phyloP scores from a whole-genome alignment of 2,797 vertebrate genomes.

The Anableps anableps region DNA sequence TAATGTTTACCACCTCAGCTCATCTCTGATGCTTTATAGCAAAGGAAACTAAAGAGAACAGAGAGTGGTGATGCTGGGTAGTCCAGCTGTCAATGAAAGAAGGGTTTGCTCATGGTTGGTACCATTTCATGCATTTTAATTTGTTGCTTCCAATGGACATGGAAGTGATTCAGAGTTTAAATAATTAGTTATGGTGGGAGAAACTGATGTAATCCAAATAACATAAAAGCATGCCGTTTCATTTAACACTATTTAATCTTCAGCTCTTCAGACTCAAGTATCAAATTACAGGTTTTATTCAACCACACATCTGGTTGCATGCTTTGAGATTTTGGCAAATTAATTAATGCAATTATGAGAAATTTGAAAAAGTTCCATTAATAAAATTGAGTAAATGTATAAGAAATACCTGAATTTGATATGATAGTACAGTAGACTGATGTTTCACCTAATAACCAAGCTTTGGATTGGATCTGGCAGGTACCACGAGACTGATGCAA shows the following conservation, averaged over 20 bases:
- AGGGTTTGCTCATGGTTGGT: conserved; percentile 9
- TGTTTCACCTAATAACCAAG: not conserved
- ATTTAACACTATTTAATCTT: not conserved
- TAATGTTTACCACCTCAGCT: conserved; percentile 55
- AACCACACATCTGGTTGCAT: not conserved
- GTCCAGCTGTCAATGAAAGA: conserved; percentile 45
- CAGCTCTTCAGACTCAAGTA: not conserved
- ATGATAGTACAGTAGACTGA: not conserved
- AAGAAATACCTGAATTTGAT: not conserved
- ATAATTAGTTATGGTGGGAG: not conserved
- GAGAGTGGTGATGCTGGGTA: conserved; percentile 13
- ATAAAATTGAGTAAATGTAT: not conserved
- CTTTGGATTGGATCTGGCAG: conserved; percentile 7
- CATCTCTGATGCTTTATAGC: conserved; percentile 29
- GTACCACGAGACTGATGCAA: not conserved
- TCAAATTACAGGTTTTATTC: not conserved
- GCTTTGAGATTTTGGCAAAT: not conserved
- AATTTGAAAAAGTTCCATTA: not conserved
- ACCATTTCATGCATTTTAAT: conserved; percentile 11
- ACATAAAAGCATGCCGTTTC: not conserved
- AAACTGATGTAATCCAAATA: not conserved
- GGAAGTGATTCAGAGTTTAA: not conserved
- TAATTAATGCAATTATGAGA: not conserved
- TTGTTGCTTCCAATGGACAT: not conserved
- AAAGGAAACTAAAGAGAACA: conserved; percentile 35